These are phyloP conservation scores for Chiropotes sagulatus DNA, from an alignment of 2,797 vertebrate species.

Conservation along the genomic window DNA sequence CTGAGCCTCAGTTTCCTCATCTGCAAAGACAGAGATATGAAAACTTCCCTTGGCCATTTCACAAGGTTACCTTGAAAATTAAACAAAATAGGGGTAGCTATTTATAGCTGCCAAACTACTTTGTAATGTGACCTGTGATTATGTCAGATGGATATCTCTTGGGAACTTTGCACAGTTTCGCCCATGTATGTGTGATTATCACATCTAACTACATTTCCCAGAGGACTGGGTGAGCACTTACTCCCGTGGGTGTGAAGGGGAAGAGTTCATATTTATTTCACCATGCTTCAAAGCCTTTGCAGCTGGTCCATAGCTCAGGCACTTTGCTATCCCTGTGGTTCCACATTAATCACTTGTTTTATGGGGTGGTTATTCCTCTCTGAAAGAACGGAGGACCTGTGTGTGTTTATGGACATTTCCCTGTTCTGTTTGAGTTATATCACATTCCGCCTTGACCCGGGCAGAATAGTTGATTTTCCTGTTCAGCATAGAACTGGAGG, in stretches of 20 bases:
- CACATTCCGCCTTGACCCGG: neutral
- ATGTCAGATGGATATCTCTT: neutral
- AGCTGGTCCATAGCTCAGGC: neutral
- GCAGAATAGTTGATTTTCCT: slow-evolving; percentile 50
- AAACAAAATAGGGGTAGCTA: neutral
- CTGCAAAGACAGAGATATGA: neutral
- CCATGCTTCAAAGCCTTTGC: neutral
- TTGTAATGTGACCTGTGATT: neutral
- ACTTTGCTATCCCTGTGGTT: neutral
- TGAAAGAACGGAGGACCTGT: neutral
- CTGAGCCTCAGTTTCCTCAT: neutral
- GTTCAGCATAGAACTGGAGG: neutral
- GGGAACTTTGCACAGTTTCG: neutral
- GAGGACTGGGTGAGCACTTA: neutral
- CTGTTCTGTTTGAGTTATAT: neutral
- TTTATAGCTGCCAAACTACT: neutral
- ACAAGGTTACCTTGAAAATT: neutral
- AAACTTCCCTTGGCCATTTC: neutral
- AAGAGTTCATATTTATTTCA: neutral
- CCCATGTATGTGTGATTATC: neutral
- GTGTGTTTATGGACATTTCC: neutral
- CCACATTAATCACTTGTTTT: neutral
- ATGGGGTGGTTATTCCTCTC: neutral
- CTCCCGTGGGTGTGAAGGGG: neutral
- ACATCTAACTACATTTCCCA: neutral